Percentiles rank a stretch among this genome's conserved stretches.
These are phyloP conservation scores for Hirtodrosophila confusa DNA, from an alignment of 2,888 invertebrate genomes.

Conservation along the genomic window DNA sequence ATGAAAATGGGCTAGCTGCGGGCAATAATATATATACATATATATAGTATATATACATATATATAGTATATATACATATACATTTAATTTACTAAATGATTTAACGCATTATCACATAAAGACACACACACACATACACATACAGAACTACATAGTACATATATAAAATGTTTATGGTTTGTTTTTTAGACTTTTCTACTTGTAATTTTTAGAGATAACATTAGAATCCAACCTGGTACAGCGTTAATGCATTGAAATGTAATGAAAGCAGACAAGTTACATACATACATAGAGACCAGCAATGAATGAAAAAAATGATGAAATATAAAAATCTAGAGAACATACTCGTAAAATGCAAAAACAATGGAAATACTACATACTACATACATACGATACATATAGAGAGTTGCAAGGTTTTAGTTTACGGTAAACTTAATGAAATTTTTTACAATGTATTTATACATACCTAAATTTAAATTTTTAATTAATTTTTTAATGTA, in stretches of 20 bases:
- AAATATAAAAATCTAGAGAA: conserved; percentile 22
- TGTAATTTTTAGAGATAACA: conserved; percentile 67
- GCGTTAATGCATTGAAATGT: conserved; percentile 47
- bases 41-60: conserved; percentile 18
- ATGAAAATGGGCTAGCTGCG: conserved; percentile 25
- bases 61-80: conserved; percentile 18
- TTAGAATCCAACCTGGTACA: conserved; percentile 44
- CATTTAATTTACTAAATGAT: conserved; percentile 31
- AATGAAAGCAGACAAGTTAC: conserved; percentile 44
- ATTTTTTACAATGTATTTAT: conserved; percentile 80
- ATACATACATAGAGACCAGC: conserved; percentile 53
- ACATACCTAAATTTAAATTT: conserved; percentile 82
- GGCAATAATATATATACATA: conserved; percentile 23
- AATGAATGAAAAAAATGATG: conserved; percentile 17
- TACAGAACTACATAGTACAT: conserved; percentile 23
- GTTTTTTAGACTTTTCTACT: conserved; percentile 63
- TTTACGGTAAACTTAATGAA: conserved; percentile 78
- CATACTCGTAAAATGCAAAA: conserved; percentile 15
- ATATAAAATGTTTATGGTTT: conserved; percentile 26
- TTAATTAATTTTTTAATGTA: conserved; percentile 83
- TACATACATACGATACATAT: conserved; percentile 37
- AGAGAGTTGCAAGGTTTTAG: conserved; percentile 74
- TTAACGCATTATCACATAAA: conserved; percentile 13
- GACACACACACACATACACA: conserved; percentile 24
- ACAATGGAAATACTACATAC: conserved; percentile 30